Evolutionary conservation across 2,797 vertebrate genomes (phyloP).

Genomic region (Ambastaia sidthimunki): DNA sequence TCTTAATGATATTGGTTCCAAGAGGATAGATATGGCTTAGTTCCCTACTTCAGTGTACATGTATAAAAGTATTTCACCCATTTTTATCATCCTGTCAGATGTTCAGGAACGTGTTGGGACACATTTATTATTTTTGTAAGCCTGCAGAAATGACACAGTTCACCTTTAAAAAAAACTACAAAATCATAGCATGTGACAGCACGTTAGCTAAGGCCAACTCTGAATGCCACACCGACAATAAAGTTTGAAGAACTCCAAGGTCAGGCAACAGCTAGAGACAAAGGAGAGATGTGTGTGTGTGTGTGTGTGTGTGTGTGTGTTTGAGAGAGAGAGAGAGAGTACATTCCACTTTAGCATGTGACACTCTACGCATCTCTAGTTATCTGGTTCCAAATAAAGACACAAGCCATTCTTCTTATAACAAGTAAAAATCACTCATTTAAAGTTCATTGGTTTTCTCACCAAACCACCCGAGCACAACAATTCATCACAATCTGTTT

Average conservation of each 20-base stretch:
- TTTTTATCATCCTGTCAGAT: neutral
- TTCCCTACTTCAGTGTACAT: neutral
- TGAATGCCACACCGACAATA: conserved; percentile 49
- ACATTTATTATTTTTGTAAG: neutral
- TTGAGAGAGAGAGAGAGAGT: conserved; percentile 19
- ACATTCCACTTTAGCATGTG: neutral
- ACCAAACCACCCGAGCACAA: conserved; percentile 62
- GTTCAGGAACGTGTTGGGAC: neutral
- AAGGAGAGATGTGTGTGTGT: conserved; percentile 4
- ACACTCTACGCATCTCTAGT: conserved; percentile 2
- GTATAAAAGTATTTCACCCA: neutral
- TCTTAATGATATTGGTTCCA: neutral
- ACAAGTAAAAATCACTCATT: conserved; percentile 46
- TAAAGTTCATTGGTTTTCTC: conserved; percentile 51
- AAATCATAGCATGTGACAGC: conserved; percentile 18
- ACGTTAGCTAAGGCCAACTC: conserved; percentile 23
- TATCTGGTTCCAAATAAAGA: conserved; percentile 4
- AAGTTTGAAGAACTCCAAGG: conserved; percentile 57
- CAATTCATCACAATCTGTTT: conserved; percentile 76
- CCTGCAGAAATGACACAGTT: conserved; percentile 1
- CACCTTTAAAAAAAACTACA: conserved; percentile 2
- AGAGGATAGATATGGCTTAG: neutral
- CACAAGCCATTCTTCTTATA: conserved; percentile 28
- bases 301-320: conserved; percentile 12
- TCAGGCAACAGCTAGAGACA: conserved; percentile 39